These are phyloP conservation scores for Agriopis marginaria DNA, from an alignment of 2,888 invertebrate species.

Conservation along the genomic window DNA sequence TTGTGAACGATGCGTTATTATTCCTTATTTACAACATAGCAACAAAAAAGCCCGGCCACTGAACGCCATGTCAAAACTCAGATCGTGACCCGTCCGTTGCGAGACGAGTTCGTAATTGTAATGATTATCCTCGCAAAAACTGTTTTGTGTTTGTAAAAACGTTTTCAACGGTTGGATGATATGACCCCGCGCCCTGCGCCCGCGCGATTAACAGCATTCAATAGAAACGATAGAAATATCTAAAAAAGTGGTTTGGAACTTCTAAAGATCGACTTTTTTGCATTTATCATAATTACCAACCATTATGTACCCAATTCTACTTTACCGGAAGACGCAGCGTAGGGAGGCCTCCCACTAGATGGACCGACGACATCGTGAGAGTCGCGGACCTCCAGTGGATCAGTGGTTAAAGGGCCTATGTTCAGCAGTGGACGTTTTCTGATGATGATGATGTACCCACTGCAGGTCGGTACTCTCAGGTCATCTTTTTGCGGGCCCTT, in stretches of 20 bases:
- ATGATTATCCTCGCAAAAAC: conserved; percentile 40
- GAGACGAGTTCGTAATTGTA: conserved; percentile 35
- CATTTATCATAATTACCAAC: not conserved
- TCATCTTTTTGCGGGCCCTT: not conserved
- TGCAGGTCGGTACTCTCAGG: not conserved
- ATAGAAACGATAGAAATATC: conserved; percentile 21
- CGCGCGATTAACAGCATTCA: conserved; percentile 12
- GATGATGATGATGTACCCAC: no score
- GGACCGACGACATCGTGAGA: no score
- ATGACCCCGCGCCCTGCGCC: conserved; percentile 26
- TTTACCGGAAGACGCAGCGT: no score
- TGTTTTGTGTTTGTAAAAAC: conserved; percentile 25
- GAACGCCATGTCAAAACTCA: conserved; percentile 22
- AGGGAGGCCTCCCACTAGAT: no score
- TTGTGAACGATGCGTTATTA: no score
- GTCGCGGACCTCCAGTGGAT: no score
- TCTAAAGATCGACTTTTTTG: not conserved
- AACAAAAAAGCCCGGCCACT: conserved; percentile 25
- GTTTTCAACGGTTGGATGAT: conserved; percentile 21
- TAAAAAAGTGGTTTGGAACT: not conserved
- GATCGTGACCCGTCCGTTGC: conserved; percentile 31
- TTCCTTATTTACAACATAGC: conserved; percentile 5
- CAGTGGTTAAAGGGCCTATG: no score
- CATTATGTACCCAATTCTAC: not conserved
- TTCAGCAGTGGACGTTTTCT: no score